These are phyloP conservation scores for Platygyra sinensis DNA, from an alignment of 64 coral and sea anemone genomes.

Conservation along the genomic window DNA sequence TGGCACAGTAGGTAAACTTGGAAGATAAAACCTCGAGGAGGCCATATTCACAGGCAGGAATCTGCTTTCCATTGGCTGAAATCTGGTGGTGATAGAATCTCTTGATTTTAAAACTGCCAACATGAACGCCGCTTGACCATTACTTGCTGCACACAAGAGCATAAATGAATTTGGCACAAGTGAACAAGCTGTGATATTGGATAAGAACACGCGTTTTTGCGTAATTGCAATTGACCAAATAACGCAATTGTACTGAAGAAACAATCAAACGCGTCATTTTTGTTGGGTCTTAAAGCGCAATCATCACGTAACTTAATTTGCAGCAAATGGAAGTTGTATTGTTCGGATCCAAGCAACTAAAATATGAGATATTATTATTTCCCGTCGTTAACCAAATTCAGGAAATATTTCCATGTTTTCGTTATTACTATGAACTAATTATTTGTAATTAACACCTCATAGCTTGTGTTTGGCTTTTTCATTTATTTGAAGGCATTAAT, in stretches of 20 bases:
- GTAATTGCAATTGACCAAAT: not conserved
- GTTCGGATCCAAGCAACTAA: not conserved
- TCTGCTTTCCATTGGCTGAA: not conserved
- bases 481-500: not conserved
- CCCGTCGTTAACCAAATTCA: not conserved
- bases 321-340: not conserved
- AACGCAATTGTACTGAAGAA: not conserved
- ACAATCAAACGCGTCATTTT: constrained; percentile 9
- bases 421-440: constrained; percentile 2
- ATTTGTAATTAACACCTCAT: constrained; percentile 6
- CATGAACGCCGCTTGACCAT: not conserved
- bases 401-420: not conserved
- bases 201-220: not conserved
- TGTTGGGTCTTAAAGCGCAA: not conserved
- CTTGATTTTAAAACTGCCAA: not conserved
- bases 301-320: not conserved
- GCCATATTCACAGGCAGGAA: not conserved
- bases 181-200: constrained; percentile 34
- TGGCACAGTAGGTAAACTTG: not conserved
- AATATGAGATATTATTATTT: not conserved
- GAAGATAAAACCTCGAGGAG: not conserved
- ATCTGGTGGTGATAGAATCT: no score
- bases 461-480: not conserved
- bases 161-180: constrained; percentile 11
- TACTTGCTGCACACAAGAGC: not conserved